phyloP scores from a whole-genome alignment of 2,113 vertebrate species.

The Pluvianellus socialis region DNA sequence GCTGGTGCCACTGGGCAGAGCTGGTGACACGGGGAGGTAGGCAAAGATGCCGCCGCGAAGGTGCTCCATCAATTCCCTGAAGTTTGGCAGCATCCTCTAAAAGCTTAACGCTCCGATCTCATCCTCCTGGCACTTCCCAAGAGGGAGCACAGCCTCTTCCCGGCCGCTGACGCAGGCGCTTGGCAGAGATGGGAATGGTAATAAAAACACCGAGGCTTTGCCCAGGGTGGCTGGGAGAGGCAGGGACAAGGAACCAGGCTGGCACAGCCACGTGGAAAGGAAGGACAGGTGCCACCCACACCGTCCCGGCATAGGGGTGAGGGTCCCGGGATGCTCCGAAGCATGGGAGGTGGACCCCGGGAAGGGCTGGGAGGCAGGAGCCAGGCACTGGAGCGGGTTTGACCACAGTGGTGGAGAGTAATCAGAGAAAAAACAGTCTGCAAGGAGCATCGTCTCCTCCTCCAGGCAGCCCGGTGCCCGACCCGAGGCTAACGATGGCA shows the following conservation, averaged over 20 bases:
- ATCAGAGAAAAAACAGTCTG: not conserved
- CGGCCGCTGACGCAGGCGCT: not conserved
- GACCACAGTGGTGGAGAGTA: not conserved
- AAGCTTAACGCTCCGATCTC: not conserved
- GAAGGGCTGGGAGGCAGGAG: not conserved
- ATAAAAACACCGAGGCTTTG: not conserved
- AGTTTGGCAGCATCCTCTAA: conserved; percentile 19
- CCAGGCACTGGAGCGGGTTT: not conserved
- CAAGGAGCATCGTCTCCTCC: not conserved
- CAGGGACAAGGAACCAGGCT: not conserved
- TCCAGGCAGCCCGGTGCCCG: not conserved
- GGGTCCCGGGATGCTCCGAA: not conserved
- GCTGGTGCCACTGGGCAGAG: not conserved
- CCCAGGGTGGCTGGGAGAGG: not conserved
- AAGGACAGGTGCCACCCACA: not conserved
- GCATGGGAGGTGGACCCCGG: not conserved
- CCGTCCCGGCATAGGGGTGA: not conserved
- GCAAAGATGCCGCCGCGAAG: not conserved
- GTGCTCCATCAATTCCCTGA: not conserved
- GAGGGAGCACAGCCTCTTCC: not conserved
- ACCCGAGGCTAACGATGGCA: accelerated
- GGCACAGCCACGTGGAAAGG: not conserved
- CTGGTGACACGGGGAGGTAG: not conserved
- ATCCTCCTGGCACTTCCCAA: not conserved
- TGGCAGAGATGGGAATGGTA: not conserved